These are phyloP conservation scores for Macrophya annulata DNA, from an alignment of 2,888 invertebrate species.

Conservation along the genomic window DNA sequence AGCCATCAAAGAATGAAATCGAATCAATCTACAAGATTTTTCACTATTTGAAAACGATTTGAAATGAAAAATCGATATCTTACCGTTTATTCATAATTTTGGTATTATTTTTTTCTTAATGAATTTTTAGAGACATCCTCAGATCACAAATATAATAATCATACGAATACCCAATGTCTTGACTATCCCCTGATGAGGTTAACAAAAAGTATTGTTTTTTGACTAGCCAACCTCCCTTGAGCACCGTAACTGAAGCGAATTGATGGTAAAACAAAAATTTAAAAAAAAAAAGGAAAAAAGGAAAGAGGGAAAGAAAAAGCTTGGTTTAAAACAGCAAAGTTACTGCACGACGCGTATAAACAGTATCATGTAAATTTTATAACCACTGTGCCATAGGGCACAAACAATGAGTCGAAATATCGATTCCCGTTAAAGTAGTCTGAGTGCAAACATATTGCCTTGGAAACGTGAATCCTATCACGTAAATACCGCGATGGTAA, in stretches of 20 bases:
- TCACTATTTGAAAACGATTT: too few relatives aligned
- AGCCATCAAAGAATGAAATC: too few relatives aligned
- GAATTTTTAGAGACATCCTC: too few relatives aligned
- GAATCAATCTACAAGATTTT: too few relatives aligned
- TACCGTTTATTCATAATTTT: too few relatives aligned
- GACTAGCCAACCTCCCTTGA: too few relatives aligned
- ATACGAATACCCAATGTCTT: too few relatives aligned
- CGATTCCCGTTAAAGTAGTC: conserved; percentile 20
- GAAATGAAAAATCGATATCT: too few relatives aligned
- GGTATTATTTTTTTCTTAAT: too few relatives aligned
- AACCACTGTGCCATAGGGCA: background rate
- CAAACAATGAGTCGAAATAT: conserved; percentile 15
- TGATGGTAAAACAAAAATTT: background rate
- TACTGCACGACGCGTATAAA: background rate
- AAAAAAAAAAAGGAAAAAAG: background rate
- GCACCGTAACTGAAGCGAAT: background rate
- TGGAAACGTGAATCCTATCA: conserved; percentile 27
- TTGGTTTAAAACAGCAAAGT: background rate
- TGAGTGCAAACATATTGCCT: conserved; percentile 2
- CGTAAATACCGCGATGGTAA: background rate
- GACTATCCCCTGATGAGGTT: too few relatives aligned
- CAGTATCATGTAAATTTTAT: background rate
- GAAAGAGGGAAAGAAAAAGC: background rate
- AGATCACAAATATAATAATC: too few relatives aligned
- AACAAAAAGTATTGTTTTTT: too few relatives aligned